Conservation (phyloP, 2,888 invertebrate genomes). For the Mechanitis mazaeus region DNA sequence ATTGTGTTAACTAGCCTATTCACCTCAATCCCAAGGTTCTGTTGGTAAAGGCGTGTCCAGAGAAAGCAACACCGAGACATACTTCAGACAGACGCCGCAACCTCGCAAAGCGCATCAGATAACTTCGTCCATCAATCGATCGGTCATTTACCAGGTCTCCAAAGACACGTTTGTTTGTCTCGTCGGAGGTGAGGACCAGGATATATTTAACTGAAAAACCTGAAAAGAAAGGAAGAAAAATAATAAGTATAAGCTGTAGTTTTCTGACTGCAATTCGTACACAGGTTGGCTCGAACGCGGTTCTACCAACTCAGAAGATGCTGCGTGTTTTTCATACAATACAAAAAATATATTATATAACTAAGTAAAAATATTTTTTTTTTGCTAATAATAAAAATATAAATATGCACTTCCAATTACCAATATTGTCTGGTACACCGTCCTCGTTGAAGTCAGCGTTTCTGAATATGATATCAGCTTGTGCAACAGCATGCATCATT, state of each 20-base stretch:
- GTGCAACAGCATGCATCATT: constrained; percentile 69
- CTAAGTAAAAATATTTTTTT: too few species aligned
- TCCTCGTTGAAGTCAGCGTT: constrained; percentile 74
- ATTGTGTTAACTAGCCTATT: not conserved
- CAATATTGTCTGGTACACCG: constrained; percentile 72
- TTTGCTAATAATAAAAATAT: too few species aligned
- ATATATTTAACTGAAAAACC: constrained; percentile 73
- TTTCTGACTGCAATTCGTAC: not conserved
- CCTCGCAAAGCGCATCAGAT: constrained; percentile 61
- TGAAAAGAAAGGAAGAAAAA: constrained; percentile 26
- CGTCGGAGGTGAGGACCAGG: constrained; percentile 58
- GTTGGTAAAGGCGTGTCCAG: constrained; percentile 69
- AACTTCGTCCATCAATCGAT: constrained; percentile 56
- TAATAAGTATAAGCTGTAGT: too few species aligned
- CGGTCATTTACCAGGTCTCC: constrained; percentile 44
- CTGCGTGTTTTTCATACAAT: too few species aligned
- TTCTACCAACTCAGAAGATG: too few species aligned
- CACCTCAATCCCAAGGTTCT: constrained; percentile 66
- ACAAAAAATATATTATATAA: too few species aligned
- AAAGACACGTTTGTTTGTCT: constrained; percentile 60
- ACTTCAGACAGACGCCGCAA: constrained; percentile 65
- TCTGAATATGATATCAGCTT: constrained; percentile 73
- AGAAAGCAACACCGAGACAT: constrained; percentile 72
- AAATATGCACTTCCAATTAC: constrained; percentile 32
- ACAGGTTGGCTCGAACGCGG: not conserved